Evolutionary conservation across 2,797 vertebrate genomes (phyloP).

Genomic region (Morelia viridis): DNA sequence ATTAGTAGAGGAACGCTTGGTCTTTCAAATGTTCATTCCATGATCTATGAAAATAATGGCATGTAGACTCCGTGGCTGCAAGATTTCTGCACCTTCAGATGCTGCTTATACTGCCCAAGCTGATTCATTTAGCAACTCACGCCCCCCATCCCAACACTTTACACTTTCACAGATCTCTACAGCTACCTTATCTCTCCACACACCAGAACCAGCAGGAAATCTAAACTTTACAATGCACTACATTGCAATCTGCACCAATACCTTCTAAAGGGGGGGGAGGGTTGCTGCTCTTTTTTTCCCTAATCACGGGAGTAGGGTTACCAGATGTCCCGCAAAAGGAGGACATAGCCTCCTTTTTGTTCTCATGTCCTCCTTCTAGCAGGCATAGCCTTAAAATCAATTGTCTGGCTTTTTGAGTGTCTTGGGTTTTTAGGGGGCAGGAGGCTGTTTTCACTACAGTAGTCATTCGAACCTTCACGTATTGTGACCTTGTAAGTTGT

Average conservation of each 20-base stretch:
- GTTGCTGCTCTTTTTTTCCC: neutral
- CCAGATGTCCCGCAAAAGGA: neutral
- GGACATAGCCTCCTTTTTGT: neutral
- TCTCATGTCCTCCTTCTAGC: neutral
- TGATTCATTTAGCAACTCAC: neutral
- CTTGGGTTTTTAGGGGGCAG: neutral
- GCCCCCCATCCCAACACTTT: neutral
- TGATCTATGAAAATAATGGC: constrained; percentile 1
- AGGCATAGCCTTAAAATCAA: neutral
- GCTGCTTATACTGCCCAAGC: neutral
- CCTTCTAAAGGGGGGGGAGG: neutral
- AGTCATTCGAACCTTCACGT: no score
- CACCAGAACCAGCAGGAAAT: constrained; percentile 9
- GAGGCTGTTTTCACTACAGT: no score
- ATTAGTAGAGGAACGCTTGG: neutral
- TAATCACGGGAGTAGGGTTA: neutral
- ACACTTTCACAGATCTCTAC: neutral
- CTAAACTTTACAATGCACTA: fast-evolving
- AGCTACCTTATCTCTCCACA: neutral
- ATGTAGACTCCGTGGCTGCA: neutral
- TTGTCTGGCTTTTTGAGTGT: no score
- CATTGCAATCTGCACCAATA: neutral
- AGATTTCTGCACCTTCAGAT: neutral
- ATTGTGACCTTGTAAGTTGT: no score
- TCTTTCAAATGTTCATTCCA: neutral